Percentiles rank a stretch among this genome's conserved stretches.
These are phyloP conservation scores for Gyrodactylus bullatarudis DNA, from an alignment of 1,140 invertebrate species.

Conservation along the genomic window DNA sequence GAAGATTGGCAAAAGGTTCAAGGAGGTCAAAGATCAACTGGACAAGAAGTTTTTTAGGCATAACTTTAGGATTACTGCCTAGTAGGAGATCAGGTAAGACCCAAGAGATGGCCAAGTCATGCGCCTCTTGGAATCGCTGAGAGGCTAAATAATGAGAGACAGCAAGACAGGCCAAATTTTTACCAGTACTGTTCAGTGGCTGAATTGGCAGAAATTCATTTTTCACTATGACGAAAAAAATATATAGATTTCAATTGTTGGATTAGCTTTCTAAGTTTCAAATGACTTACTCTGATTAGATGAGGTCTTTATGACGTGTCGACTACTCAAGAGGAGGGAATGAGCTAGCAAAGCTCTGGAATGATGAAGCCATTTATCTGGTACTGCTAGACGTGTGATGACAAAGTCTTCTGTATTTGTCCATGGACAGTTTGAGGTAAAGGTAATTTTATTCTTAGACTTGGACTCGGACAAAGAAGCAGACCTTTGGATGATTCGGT, in stretches of 20 bases:
- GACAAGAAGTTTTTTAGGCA: not conserved
- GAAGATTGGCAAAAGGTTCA: not conserved
- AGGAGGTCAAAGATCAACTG: not conserved
- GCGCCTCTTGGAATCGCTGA: not conserved
- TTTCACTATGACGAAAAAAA: too few species aligned
- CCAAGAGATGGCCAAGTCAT: not conserved
- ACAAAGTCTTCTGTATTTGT: not conserved
- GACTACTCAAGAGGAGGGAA: not conserved
- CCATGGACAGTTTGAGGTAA: not conserved
- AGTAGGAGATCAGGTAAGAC: not conserved
- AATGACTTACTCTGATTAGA: too few species aligned
- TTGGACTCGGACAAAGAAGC: not conserved
- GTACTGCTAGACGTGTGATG: not conserved
- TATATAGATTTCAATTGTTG: too few species aligned
- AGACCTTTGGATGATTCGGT: not conserved
- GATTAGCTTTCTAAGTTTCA: too few species aligned
- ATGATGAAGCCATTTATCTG: not conserved
- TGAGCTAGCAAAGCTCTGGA: not conserved
- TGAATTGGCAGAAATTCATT: not conserved
- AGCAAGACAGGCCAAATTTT: not conserved
- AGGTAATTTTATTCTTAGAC: not conserved
- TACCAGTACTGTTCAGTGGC: not conserved
- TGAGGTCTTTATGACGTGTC: not conserved
- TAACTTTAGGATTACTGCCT: not conserved
- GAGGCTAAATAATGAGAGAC: not conserved